Conservation (phyloP, 2,888 invertebrate species). For the Sminthurides aquaticus region DNA sequence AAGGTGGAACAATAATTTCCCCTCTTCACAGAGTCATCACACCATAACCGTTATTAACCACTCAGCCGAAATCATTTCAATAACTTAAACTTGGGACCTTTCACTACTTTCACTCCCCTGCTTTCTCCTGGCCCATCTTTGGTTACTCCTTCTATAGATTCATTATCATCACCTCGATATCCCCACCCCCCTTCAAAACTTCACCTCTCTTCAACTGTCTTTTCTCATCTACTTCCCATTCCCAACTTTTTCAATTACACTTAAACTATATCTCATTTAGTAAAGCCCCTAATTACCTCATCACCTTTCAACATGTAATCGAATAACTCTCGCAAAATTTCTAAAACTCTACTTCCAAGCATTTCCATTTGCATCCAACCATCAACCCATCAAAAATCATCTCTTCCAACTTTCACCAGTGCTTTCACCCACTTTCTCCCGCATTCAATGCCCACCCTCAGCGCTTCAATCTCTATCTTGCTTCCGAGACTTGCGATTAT, state of each 20-base stretch:
- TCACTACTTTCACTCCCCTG: no score
- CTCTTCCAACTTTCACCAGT: no score
- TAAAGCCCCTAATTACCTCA: background rate
- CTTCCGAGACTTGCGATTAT: no score
- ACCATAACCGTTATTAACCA: background rate
- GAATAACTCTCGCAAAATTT: no score
- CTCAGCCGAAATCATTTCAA: background rate
- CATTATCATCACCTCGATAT: background rate
- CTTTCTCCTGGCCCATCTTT: background rate
- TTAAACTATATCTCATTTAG: background rate
- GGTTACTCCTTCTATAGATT: background rate
- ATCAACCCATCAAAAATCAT: no score
- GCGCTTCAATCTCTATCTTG: no score
- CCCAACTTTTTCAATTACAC: background rate
- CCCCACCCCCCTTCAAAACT: no score
- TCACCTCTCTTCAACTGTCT: background rate
- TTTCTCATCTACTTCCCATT: background rate
- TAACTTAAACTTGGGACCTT: background rate
- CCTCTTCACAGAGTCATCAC: background rate
- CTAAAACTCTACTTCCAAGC: no score
- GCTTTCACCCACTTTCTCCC: no score
- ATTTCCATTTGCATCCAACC: no score
- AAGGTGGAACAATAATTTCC: background rate
- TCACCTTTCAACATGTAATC: background rate
- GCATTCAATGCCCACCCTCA: no score